Evolutionary conservation across 1,140 invertebrate species (phyloP), one percentile per base, ranked within the genome.

Genomic region (Harlomillsia oculata): DNA sequence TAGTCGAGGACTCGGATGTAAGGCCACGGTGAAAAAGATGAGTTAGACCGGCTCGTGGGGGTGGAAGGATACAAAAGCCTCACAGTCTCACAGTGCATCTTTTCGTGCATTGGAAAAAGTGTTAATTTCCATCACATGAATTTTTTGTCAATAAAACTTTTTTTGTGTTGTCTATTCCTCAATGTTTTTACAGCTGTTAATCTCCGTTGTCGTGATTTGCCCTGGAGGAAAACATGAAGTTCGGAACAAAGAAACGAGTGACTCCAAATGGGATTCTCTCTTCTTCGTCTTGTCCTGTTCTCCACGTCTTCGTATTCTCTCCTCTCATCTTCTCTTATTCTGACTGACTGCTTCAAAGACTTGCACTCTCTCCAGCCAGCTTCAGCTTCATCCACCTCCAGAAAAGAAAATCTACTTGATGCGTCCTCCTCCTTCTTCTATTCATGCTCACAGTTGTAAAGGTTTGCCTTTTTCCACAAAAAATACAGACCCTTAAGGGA

Each of bases 151-250:
- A 49, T 56, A 50, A 49, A 40, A 50, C 45, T 50, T 56, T 56
- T 49, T 51, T 18, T n/a, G n/a, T 44, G 32, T 56, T 50, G 54
- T 56, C 54, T 49, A 45, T 50, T 56, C 54, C 40, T 28, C 20
- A 46, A 20, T 60, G 58, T 60, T 60, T 60, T 60, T 53, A 60
- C 58, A 60, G 58, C 58, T 60, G 58, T 60, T 60, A 60, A 60
- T 60, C 58, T 60, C 58, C 46, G 53, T 60, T 53, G 56, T 59
- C 56, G 56, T 59, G 56, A 59, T 59, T 59, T 48, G 50, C 43
- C 56, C 56, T 48, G 21, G 43, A 48, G 56, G 50, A 23, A 45
- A 29, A 34, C 29, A 26, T 23, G 30, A 43, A 52, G 39, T 14
- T 16, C 26, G 39, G 9, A 30, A 48, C 43, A n/a, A 58, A 50